Base-by-base conservation (phyloP, 2,888 invertebrate genomes). In the Metopia argyrocephala region DNA sequence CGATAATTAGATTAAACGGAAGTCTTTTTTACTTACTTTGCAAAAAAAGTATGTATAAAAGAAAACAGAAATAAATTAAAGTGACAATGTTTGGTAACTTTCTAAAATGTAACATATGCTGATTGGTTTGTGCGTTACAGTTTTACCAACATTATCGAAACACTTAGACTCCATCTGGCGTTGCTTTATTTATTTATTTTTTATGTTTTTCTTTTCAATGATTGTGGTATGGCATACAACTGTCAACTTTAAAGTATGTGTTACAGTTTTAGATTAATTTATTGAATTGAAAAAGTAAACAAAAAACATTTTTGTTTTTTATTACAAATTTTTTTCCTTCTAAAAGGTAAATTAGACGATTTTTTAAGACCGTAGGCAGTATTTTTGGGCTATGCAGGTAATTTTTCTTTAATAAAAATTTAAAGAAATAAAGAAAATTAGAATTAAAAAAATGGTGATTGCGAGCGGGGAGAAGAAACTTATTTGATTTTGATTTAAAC, bases 1-100 rank as follows among this genome's bases (percentile, higher is more conserved):
- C n/a, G 25, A 38, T 73, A 78, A 76, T 81, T 78, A 74, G 76
- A 81, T 81, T 81, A 81, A 74, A 74, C 73, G 80, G 65, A 81
- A 81, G 75, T 79, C 62, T 64, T 79, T 70, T 65, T 48, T 68
- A 28, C 27, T 15, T 56, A n/a, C 31, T 25, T 54, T 46, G 69
- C 52, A 45, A 66, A 66, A 78, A 78, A 25, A 25, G 48, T 15
- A 38, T 28, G n/a, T 57, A 62, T 25, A 50, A 50, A 54, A 54
- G 65, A 65, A 20, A 20, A 18, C 6, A 1, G 50, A 28, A 57
- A 61, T 20, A 73, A 68, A 23, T 6, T 48, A 20, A 20, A n/a
- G 4, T 45, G 28, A 45, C 62, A 27, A 6, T 46, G 48, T 69
- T 45, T 61, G 50, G 9, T 38, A 74, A 65, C 76, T 61, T 66